phyloP scores from a whole-genome alignment of 2,888 invertebrate genomes.

The Eudasyphora cyanicolor region DNA sequence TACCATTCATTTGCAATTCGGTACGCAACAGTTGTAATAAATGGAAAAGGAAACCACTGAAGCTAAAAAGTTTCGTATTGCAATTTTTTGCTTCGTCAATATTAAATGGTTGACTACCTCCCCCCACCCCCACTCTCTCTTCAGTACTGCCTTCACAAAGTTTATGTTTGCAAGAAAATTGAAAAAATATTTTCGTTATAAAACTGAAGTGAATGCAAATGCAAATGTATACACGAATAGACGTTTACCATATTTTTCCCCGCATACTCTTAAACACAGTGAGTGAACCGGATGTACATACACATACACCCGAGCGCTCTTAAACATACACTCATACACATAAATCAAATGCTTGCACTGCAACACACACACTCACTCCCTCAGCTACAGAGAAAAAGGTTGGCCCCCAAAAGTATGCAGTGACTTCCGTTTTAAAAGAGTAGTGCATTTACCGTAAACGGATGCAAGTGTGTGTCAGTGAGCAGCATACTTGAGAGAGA shows the following conservation, averaged over 20 bases:
- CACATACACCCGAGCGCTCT: too few species aligned
- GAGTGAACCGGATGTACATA: neutral
- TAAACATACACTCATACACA: too few species aligned
- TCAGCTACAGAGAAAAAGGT: neutral
- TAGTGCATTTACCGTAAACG: neutral
- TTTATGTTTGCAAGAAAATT: neutral
- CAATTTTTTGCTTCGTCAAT: too few species aligned
- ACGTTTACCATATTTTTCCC: neutral
- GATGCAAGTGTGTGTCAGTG: neutral
- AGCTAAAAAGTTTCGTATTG: too few species aligned
- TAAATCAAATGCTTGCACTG: neutral
- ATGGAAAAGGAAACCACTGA: too few species aligned
- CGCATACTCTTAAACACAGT: neutral
- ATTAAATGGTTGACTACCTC: neutral
- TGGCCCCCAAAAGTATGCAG: constrained; percentile 28
- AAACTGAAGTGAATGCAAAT: neutral
- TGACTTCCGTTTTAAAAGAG: neutral
- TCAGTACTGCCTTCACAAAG: neutral
- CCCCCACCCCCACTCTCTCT: too few species aligned
- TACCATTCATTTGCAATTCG: too few species aligned
- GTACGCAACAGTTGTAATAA: too few species aligned
- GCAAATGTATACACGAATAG: neutral
- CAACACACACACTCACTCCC: neutral
- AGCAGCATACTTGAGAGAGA: neutral
- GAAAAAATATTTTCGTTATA: neutral